Evolutionary conservation across 1,140 invertebrate genomes (phyloP), one percentile per base, ranked within the genome.

Genomic region (Zophobas morio): DNA sequence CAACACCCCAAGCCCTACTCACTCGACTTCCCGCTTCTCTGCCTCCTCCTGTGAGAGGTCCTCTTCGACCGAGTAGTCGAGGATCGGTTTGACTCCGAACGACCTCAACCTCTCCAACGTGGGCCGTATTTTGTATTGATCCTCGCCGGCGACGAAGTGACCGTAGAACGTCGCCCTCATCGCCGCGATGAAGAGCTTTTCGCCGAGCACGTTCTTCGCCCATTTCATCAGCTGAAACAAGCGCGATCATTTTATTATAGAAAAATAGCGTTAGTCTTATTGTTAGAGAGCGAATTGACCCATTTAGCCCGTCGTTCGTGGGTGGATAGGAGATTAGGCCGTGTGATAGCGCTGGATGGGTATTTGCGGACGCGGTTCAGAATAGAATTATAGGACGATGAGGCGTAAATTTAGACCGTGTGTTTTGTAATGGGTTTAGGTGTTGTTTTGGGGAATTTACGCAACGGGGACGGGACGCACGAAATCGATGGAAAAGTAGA

Each of bases 61-160:
- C 85, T 99, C 96, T 87, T 99, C 98, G 4, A 98, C 98, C 74
- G 97, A 98, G 88, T 99, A 99, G 87, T 99, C 98, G 37, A 99
- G 92, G 85, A 99, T 99, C 1, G 98, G 96, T 87, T 99, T 99
- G 1, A 99, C 98, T 32, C 98, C 98, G 88, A 99, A 99, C 53
- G 95, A 94, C 40, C 93, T 90, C 80, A 99, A 89, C 84, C 95
- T 90, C 82, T 95, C 92, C 47, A 96, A 89, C 53, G 92, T 92
- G 6, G 97, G 96, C 77, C 93, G 91, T 83, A 98, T 98, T 84
- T 92, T 93, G 83, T 92, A 89, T 84, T 96, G 95, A 87, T 97
- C 94, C 87, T 98, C 96, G 20, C 97, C 97, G 51, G 96, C 97
- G 35, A 99, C 98, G 88, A 99, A 99, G 87, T 99, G 98, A 6